Percentiles rank a stretch among this genome's conserved stretches.
Conservation (phyloP, 2,113 vertebrate species). For the Dicaeum eximium region DNA sequence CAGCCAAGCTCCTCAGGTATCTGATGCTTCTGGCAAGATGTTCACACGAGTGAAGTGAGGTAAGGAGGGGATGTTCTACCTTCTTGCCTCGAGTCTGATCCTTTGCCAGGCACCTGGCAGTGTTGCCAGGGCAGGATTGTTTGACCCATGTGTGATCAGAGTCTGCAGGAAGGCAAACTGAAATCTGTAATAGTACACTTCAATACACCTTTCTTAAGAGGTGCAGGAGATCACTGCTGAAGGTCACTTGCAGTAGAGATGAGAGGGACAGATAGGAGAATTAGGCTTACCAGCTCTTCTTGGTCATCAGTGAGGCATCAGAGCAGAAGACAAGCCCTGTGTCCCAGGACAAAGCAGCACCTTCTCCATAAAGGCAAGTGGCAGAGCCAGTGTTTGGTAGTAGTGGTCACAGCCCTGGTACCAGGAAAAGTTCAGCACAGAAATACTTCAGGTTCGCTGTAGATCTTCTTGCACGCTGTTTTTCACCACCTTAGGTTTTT, state of each 20-base stretch:
- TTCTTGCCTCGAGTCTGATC: background rate
- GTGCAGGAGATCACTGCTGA: background rate
- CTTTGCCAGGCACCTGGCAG: fast-evolving
- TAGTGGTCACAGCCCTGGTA: background rate
- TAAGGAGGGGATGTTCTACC: background rate
- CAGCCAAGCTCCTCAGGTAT: fast-evolving
- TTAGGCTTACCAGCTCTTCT: background rate
- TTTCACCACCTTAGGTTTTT: background rate
- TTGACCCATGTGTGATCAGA: background rate
- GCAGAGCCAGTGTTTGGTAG: background rate
- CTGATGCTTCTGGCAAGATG: background rate
- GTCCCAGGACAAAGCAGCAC: background rate
- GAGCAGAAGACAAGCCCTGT: background rate
- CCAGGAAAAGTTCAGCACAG: background rate
- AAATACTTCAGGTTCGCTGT: background rate
- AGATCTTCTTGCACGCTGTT: background rate
- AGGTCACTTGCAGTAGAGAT: background rate
- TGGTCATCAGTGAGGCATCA: background rate
- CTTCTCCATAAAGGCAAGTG: fast-evolving
- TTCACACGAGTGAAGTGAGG: background rate
- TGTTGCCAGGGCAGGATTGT: background rate
- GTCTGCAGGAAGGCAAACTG: background rate
- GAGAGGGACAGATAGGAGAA: background rate
- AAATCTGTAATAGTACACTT: background rate
- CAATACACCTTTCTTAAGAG: background rate